Evolutionary conservation across 1,140 invertebrate genomes (phyloP), one percentile per base, ranked within the genome.

Genomic region (Leucophenga varia): DNA sequence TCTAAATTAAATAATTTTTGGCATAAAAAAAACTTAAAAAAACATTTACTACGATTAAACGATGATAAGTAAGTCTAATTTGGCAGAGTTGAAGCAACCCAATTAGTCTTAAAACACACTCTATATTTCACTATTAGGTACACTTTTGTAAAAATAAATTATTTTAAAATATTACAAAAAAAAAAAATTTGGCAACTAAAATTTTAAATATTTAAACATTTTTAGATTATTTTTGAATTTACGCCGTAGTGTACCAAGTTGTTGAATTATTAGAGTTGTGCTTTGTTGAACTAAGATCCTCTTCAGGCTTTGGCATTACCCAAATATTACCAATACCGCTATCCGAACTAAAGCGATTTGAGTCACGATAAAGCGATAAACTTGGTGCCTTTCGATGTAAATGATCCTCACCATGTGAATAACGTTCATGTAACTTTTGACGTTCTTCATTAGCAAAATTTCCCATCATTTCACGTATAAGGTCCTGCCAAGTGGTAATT

Each of bases 271-370:
- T 55, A 30, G 35, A 40, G n/a, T n/a, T n/a, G n/a, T n/a, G n/a
- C n/a, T n/a, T n/a, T 5, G 22, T 7, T 9, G 16, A 31, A 2
- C 41, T 42, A 1, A 53, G 41, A 0, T 73, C 70, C 22, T 56
- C 58, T 2, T 73, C 70, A 3, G 70, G 52, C 6, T 68, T 73
- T 6, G 70, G 70, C 53, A 72, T 49, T 40, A 53, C 48, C 69
- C 70, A 72, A 6, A 73, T 72, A 22, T 72, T 72, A 0, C 70
- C 70, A 17, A 73, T 72, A 16, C 70, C 70, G 34, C 70, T 73
- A 38, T 73, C 70, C 16, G 70, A 57, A 13, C 70, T 73, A n/a
- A 72, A 73, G 25, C 70, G 70, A 60, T 72, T 73, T 20, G 70
- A 73, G 45, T 72, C 65, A 10, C 70, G 65, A 28, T 63, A 72